A percentile compares a stretch with the other conserved stretches of the same genome.
Evolutionary conservation across 2,113 vertebrate genomes (phyloP).

Genomic region (Ochotona curzoniae): DNA sequence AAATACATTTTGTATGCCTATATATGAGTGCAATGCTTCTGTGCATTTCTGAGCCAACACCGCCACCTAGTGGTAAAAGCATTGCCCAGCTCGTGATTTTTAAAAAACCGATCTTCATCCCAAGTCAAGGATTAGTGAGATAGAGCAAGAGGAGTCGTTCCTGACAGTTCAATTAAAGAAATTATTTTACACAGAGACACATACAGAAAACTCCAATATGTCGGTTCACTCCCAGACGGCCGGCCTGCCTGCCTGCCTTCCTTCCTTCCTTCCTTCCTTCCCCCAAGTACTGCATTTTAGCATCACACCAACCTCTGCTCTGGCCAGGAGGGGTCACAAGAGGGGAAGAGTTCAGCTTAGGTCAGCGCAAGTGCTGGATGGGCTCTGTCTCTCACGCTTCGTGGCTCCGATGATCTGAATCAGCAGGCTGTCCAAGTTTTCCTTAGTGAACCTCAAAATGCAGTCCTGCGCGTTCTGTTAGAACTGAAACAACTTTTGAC

Average conservation of each 20-base stretch:
- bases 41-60: slow-evolving; percentile 15
- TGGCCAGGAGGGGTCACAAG: not conserved
- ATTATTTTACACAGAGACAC: too few relatives aligned
- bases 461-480: not conserved
- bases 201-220: too few relatives aligned
- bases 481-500: slow-evolving; percentile 12
- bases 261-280: too few relatives aligned
- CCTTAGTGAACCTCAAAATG: not conserved
- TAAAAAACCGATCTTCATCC: not conserved
- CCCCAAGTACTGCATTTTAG: not conserved
- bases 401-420: not conserved
- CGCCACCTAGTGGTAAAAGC: slow-evolving; percentile 83
- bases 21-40: not conserved
- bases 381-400: not conserved
- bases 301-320: not conserved
- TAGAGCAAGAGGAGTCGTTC: not conserved
- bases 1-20: too few relatives aligned
- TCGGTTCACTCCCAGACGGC: too few relatives aligned
- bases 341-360: not conserved
- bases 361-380: not conserved
- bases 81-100: not conserved
- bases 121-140: not conserved
- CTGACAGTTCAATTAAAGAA: not conserved
- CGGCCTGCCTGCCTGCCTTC: too few relatives aligned
- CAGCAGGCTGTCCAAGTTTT: slow-evolving; percentile 2